Evolutionary conservation across 53 echinoderm and acorn worm species (phyloP).

Genomic region (Temnopleurus reevesii): DNA sequence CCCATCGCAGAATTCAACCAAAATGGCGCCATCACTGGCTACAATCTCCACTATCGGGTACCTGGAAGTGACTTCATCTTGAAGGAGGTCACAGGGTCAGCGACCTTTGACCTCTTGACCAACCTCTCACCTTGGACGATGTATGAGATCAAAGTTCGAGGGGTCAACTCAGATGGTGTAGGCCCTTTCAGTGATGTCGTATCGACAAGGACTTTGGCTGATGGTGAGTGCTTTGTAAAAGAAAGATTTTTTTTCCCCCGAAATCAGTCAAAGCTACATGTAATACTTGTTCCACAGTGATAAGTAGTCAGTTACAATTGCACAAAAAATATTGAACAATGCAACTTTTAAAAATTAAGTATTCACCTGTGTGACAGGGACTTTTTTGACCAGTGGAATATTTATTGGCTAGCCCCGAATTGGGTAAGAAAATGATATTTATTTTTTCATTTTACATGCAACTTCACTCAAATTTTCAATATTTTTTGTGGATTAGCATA

Average conservation of each 20-base stretch:
- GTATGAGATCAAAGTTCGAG: conserved; percentile 71
- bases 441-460: background rate
- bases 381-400: no score
- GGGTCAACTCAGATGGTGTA: conserved; percentile 62
- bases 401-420: no score
- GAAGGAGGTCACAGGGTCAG: background rate
- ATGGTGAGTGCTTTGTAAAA: conserved; percentile 55
- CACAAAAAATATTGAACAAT: no score
- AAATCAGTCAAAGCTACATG: no score
- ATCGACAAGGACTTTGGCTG: conserved; percentile 60
- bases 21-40: conserved; percentile 75
- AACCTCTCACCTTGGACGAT: conserved; percentile 71
- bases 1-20: conserved; percentile 58
- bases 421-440: no score
- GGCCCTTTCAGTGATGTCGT: conserved; percentile 59
- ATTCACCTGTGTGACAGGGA: no score
- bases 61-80: background rate
- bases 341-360: no score
- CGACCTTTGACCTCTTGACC: conserved; percentile 40
- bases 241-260: no score
- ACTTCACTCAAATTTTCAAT: no score
- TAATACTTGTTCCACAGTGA: no score
- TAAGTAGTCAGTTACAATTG: no score
- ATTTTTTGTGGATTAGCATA: background rate
- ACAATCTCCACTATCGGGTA: conserved; percentile 66